Evolutionary conservation across 2,797 vertebrate species (phyloP), one percentile per base, ranked within the genome.

Genomic region (Vireo griseus): DNA sequence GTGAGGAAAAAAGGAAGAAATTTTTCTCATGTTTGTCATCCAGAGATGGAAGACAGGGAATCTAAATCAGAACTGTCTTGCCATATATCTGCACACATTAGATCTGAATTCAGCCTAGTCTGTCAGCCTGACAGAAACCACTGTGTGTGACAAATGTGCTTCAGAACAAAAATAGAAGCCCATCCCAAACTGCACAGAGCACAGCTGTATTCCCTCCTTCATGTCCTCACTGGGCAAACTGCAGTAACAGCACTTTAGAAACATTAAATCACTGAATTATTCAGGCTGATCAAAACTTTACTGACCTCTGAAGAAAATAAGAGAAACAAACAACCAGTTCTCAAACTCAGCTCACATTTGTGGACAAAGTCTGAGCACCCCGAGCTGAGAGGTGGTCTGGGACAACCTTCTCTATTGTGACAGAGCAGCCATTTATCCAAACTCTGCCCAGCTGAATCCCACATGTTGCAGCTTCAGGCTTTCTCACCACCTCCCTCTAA

Each of bases 71-170:
- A 81, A 50, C 61, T 65, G 77, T 79, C 88, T 73, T 81, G 67
- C 58, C 59, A 39, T 82, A 3, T 73, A 87, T 93, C 63, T 91
- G 75, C 2, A 3, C 35, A 78, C 58, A 13, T 74, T 85, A 66
- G 44, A 67, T 91, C 50, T 95, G 84, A 83, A 69, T 88, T 92
- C 68, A 74, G 52, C 58, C 29, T 48, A 61, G 28, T 62, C 47
- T 94, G 93, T 85, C 93, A 90, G 18, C 39, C 80, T 94, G 80
- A 71, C 71, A 77, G 77, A 78, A 95, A 65, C 40, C 72, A 69
- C 74, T 6, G 7, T 0, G 16, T 80, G 68, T 80, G 88, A 85
- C 5, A 7, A 82, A 93, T 92, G 74, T 85, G 57, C 90, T 82
- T 78, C 75, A 71, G 52, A 65, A 66, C 67, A 92, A 79, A 80